These are phyloP conservation scores for Dermochelys coriacea DNA, from an alignment of 2,797 vertebrate species.

Conservation along the genomic window DNA sequence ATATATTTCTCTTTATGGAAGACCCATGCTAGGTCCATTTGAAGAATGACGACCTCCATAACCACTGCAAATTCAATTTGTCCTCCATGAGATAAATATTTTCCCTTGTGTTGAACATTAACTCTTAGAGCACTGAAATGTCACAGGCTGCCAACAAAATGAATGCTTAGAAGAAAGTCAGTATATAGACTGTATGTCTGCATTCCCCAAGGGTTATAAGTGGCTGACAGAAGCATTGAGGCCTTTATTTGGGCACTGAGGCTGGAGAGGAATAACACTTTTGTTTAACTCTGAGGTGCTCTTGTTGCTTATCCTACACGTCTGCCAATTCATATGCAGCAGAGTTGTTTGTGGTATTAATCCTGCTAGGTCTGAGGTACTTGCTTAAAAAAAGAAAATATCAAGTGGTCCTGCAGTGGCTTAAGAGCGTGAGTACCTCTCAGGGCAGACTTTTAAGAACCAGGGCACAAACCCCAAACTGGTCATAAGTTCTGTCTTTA, in stretches of 20 bases:
- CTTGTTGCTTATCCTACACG: neutral
- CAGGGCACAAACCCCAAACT: neutral
- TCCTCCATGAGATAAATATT: constrained; percentile 60
- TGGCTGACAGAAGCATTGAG: neutral
- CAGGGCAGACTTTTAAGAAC: neutral
- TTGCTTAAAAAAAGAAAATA: neutral
- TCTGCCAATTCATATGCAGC: neutral
- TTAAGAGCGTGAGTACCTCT: neutral
- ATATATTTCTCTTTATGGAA: constrained; percentile 47
- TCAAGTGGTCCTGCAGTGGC: neutral
- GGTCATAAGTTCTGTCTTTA: neutral
- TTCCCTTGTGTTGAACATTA: constrained; percentile 45
- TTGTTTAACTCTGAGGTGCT: neutral
- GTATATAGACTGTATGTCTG: neutral
- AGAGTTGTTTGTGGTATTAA: neutral
- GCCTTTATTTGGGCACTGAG: neutral
- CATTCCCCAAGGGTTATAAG: neutral
- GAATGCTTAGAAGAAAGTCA: neutral
- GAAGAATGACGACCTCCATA: constrained; percentile 59
- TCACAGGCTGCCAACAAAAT: constrained; percentile 9
- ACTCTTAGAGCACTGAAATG: constrained; percentile 29
- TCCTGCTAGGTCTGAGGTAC: neutral
- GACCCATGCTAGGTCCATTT: constrained; percentile 32
- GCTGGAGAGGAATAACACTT: neutral
- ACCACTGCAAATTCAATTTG: constrained; percentile 64